phyloP scores from a whole-genome alignment of 2,888 invertebrate genomes.

The Alentia gelatinosa region DNA sequence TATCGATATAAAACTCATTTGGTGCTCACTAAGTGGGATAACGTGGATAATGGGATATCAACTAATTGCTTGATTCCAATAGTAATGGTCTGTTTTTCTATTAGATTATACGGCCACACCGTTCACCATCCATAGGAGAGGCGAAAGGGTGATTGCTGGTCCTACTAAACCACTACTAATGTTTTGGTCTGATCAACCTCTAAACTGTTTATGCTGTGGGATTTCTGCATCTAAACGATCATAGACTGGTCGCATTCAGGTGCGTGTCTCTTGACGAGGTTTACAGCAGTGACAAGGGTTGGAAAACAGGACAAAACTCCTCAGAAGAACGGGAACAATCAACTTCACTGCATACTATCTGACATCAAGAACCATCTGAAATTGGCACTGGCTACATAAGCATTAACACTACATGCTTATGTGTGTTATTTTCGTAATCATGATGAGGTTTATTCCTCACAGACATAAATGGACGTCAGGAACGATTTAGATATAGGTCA shows the following conservation, averaged over 20 bases:
- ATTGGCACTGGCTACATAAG: no score
- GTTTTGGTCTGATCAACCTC: no score
- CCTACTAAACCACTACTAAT: background rate
- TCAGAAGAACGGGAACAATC: background rate
- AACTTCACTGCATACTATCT: background rate
- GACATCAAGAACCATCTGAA: background rate
- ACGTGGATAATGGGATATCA: no score
- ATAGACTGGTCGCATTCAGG: background rate
- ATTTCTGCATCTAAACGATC: background rate
- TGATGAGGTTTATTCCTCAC: background rate
- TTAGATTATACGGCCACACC: no score
- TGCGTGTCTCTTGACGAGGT: background rate
- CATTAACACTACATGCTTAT: no score
- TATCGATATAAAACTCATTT: no score
- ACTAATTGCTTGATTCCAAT: no score
- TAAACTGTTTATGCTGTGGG: background rate
- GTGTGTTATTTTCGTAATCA: no score
- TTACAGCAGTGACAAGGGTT: background rate
- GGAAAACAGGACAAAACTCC: background rate
- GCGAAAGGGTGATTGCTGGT: background rate
- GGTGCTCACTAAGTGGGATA: no score
- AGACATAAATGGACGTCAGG: background rate
- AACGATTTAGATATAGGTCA: background rate
- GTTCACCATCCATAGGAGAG: no score
- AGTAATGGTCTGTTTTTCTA: no score